Evolutionary conservation across 2,888 invertebrate species (phyloP), one percentile per base, ranked within the genome.

Genomic region (Cryptocephalus moraei): DNA sequence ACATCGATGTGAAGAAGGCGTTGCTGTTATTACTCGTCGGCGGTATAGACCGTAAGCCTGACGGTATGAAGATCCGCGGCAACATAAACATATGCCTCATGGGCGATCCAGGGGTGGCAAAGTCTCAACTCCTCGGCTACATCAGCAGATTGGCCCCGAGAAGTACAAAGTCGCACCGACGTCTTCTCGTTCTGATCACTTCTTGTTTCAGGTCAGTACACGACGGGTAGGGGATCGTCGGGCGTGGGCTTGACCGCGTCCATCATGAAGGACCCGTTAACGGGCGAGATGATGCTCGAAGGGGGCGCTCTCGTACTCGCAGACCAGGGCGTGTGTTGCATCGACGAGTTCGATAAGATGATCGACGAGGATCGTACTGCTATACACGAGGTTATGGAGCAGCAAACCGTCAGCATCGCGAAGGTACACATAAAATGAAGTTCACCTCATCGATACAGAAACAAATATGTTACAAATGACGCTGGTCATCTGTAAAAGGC

Each of bases 321-420:
- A 1, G 96, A 97, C 73, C 88, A 91, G 66, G 96, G 96, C 45
- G 88, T 95, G 48, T 99, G 99, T 70, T 99, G 97, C 71, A 99
- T 99, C 68, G 99, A 99, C 69, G 99, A 99, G 75, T 99, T 99
- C 70, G 99, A 99, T 74, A 99, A 99, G 75, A 96, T 99, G 97
- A 90, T 93, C 43, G 97, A 99, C 56, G 71, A 74, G 39, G 97
- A 99, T 72, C 80, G 95, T 63, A 93, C 93, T 0, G 91, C 95
- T 46, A 94, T 96, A 58, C 95, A 96, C 69, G 95, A 96, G 75
- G 95, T 95, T 38, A 94, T 94, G 94, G 99, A 99, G 73, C 99
- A 99, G 65, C 99, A 99, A 74, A 99, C 99, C 10, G 96, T 99
- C 56, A 95, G 95, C 47, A 97, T 99, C 62, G 97, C 99, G 11